Conservation (phyloP, 2,113 vertebrate genomes). For the Trogon melanurus region DNA sequence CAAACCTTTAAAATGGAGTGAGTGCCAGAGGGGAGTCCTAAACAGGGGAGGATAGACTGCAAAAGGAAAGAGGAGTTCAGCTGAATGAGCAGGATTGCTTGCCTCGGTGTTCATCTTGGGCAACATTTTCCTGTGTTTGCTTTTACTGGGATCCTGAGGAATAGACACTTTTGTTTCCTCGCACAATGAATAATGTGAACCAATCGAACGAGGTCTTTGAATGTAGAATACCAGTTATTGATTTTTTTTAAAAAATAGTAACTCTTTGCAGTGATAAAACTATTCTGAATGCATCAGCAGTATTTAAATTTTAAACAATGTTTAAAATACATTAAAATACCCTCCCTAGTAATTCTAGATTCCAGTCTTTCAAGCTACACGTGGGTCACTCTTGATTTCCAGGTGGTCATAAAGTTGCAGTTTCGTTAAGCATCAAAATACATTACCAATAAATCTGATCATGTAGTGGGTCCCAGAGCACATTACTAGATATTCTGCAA, state of each 20-base stretch:
- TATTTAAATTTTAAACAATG: background rate
- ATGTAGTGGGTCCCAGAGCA: background rate
- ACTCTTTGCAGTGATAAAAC: background rate
- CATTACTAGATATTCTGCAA: background rate
- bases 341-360: background rate
- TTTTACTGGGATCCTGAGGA: conserved; percentile 10
- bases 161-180: background rate
- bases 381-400: background rate
- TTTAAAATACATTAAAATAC: background rate
- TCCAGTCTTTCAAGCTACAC: background rate
- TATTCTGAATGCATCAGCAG: background rate
- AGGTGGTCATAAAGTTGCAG: background rate
- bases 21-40: background rate
- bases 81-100: background rate
- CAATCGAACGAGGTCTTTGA: background rate
- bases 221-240: background rate
- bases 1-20: background rate
- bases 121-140: background rate
- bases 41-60: rapidly evolving
- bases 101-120: background rate
- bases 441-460: background rate
- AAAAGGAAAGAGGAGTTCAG: background rate
- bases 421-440: conserved; percentile 2
- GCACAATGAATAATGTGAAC: background rate
- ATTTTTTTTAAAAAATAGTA: background rate